Evolutionary conservation across 2,888 invertebrate species (phyloP).

Genomic region (Drosophila birchii): DNA sequence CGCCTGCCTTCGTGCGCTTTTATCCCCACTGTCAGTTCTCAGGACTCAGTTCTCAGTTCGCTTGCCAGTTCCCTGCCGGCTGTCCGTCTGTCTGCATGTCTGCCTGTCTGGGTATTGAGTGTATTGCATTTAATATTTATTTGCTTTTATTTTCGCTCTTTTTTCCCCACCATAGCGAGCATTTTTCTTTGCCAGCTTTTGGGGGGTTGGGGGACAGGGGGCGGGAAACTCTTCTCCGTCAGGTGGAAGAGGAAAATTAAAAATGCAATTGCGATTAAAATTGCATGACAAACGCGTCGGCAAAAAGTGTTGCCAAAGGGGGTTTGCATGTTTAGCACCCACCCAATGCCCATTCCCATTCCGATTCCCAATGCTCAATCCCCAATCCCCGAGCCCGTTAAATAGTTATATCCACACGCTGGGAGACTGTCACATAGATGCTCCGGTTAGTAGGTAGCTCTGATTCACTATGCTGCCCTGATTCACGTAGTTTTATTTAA

Average conservation of each 20-base stretch:
- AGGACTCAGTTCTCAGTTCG: slow-evolving; percentile 11
- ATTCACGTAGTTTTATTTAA: slow-evolving; percentile 10
- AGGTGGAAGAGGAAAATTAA: slow-evolving; percentile 79
- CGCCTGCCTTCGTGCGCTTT: slow-evolving; percentile 3
- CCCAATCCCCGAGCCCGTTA: slow-evolving; percentile 8
- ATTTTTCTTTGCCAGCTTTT: slow-evolving; percentile 52
- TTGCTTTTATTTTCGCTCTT: slow-evolving; percentile 65
- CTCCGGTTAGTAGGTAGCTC: neutral
- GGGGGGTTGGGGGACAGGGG: neutral
- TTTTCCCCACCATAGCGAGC: slow-evolving; percentile 36
- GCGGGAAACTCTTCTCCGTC: slow-evolving; percentile 39
- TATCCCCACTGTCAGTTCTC: slow-evolving; percentile 32
- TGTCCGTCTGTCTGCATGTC: slow-evolving; percentile 45
- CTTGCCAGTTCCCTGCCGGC: slow-evolving; percentile 56
- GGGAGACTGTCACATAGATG: slow-evolving; percentile 15
- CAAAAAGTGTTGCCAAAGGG: slow-evolving; percentile 50
- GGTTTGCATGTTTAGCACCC: slow-evolving; percentile 58
- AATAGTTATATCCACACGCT: slow-evolving; percentile 34
- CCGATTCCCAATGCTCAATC: neutral
- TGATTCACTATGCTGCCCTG: slow-evolving; percentile 29
- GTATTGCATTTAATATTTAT: slow-evolving; percentile 81
- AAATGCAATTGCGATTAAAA: slow-evolving; percentile 78
- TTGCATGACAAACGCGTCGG: slow-evolving; percentile 75
- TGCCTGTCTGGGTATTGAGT: slow-evolving; percentile 65
- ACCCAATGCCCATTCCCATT: slow-evolving; percentile 1